Percentiles rank a stretch among this genome's conserved stretches.
These are phyloP conservation scores for Cercocebus atys DNA, from an alignment of 2,113 vertebrate genomes.

Conservation along the genomic window DNA sequence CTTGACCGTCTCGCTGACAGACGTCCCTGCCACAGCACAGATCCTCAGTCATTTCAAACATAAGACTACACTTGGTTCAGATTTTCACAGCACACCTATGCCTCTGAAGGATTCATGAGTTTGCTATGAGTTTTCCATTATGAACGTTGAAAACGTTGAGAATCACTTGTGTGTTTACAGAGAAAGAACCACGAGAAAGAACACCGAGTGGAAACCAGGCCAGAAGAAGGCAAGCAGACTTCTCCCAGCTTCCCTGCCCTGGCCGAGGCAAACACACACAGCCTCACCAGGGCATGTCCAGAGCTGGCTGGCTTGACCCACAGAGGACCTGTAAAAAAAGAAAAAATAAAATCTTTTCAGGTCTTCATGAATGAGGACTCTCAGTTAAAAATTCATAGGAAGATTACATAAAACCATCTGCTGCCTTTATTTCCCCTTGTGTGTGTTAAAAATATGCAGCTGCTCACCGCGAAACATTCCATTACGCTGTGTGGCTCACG, in stretches of 20 bases:
- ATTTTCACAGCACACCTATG: not conserved
- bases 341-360: slow-evolving; percentile 67
- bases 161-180: not conserved
- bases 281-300: not conserved
- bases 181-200: not conserved
- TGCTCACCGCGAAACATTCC: slow-evolving; percentile 77
- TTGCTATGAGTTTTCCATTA: not conserved
- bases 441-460: slow-evolving; percentile 83
- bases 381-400: slow-evolving; percentile 82
- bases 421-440: slow-evolving; percentile 79
- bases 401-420: slow-evolving; percentile 85
- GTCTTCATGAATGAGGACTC: slow-evolving; percentile 78
- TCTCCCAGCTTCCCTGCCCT: not conserved
- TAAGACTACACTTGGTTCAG: rapidly evolving
- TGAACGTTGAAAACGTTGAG: not conserved
- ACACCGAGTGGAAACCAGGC: not conserved
- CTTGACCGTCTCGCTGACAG: not conserved
- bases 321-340: slow-evolving; percentile 72
- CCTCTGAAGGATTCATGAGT: not conserved
- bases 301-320: slow-evolving; percentile 58
- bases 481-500: slow-evolving; percentile 62
- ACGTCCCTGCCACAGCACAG: rapidly evolving
- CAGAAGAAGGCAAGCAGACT: not conserved
- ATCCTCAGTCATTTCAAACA: not conserved
- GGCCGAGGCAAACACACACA: slow-evolving; percentile 40